Evolutionary conservation across 1,140 invertebrate genomes (phyloP), one percentile per base, ranked within the genome.

Genomic region (Bactericera cockerelli): DNA sequence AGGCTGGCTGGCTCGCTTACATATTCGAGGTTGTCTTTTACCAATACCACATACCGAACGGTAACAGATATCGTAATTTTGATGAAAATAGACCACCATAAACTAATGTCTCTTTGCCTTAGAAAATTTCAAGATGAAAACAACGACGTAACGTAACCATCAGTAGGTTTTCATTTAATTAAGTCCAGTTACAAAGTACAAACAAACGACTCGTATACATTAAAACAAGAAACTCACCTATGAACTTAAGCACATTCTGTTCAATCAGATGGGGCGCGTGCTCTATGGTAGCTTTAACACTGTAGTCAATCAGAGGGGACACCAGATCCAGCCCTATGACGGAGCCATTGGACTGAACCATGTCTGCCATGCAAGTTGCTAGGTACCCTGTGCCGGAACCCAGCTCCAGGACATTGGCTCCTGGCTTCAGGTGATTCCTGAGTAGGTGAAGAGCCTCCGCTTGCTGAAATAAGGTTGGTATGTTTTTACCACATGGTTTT

Each of bases 391-490:
- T 49, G 6, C 42, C 42, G 8, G 42, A 49, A 19, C 42, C 42
- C 3, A 49, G 22, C 19, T 49, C 42, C 42, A 49, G 22, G 19
- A 49, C 42, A 49, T 49, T 16, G 42, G 42, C 42, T 49, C 42
- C 42, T 19, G 42, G 42, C 42, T 49, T 49, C 22, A 49, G n/a
- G 22, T 49, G 42, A 49, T 49, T 49, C 22, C 42, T 16, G n/a
- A 49, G 22, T 8, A 49, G n/a, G 19, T 49, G 42, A n/a, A 49
- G 42, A 22, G 42, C 42, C 19, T 49, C 42, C 4, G 42, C n/a
- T 6, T 49, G 42, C 42, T 49, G 42, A 49, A 49, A 49, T 16
- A 49, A 49, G 16, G 16, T n/a, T n/a, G n/a, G n/a, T n/a, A n/a
- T n/a, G n/a, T n/a, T n/a, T n/a, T n/a, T n/a, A n/a, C n/a, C n/a